Conservation (phyloP, 2,888 invertebrate genomes). For the Drosophila mimetica region DNA sequence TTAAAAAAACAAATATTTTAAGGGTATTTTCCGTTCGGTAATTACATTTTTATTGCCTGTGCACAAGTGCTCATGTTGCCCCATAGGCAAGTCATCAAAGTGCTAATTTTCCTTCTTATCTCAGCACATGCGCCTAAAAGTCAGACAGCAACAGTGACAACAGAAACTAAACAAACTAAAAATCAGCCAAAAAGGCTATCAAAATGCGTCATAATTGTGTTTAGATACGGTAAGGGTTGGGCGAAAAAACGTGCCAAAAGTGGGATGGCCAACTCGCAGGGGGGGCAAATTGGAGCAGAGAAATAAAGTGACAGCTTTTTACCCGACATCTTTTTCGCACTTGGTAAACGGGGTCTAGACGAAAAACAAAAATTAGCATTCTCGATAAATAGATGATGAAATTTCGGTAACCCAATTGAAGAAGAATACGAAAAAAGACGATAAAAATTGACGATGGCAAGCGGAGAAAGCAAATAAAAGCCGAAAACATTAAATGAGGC, state of each 20-base stretch:
- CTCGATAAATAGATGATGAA: constrained; percentile 22
- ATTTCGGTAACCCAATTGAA: constrained; percentile 49
- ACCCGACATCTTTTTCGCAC: constrained; percentile 1
- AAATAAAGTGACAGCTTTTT: neutral
- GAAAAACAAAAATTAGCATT: constrained; percentile 14
- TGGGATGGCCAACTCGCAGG: constrained; percentile 4
- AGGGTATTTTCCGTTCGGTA: neutral
- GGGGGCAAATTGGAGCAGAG: neutral
- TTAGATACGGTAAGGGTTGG: constrained; percentile 39
- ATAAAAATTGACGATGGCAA: constrained; percentile 65
- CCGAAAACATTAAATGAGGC: constrained; percentile 64
- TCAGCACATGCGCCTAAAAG: constrained; percentile 49
- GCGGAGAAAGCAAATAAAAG: constrained; percentile 59
- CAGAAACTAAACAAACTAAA: constrained; percentile 15
- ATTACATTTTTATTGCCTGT: neutral
- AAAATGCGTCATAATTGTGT: constrained; percentile 49
- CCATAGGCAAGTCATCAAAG: constrained; percentile 35
- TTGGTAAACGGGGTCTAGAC: constrained; percentile 24
- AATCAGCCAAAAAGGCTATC: constrained; percentile 44
- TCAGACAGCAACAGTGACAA: constrained; percentile 28
- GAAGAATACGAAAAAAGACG: constrained; percentile 48
- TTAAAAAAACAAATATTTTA: too few relatives aligned
- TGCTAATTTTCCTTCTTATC: constrained; percentile 64
- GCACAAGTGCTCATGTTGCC: constrained; percentile 16
- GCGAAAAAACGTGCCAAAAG: constrained; percentile 41